Evolutionary conservation across 2,888 invertebrate genomes (phyloP), one percentile per base, ranked within the genome.

Genomic region (Leptura quadrifasciata): DNA sequence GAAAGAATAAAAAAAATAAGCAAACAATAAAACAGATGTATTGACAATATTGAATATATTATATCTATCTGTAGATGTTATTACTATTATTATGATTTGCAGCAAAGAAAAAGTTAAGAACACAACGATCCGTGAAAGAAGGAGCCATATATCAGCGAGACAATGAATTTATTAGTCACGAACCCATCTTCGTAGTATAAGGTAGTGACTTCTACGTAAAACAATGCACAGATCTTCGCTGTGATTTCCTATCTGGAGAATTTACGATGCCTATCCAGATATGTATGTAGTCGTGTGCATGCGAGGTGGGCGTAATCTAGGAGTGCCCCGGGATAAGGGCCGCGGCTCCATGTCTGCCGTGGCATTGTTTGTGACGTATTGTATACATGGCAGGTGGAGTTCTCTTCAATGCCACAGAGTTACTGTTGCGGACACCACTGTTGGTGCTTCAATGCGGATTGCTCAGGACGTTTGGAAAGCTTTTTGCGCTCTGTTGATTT

Each of bases 91-190:
- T 54, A 63, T 63, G 61, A 63, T 63, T 63, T 63, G 35, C 31
- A n/a, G 58, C 4, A 63, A 31, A 31, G 35, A 35, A 31, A 31
- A n/a, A 54, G 15, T 54, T 54, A 8, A 18, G 18, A 18, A 54
- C 1, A 54, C 54, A 54, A 17, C 17, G 17, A 18, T 15, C 9
- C n/a, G 9, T 17, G 61, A 63, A 63, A 63, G 35, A 39, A 57
- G 21, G 35, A 60, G 58, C 39, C 58, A n/a, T 69, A 58, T 39
- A 69, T 58, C 60, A 69, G 39, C 69, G 20, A 35, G 12, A 17
- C 58, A 58, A 21, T 60, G 47, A 58, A 69, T 69, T 69, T 69
- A 69, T 69, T 69, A 60, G 58, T 69, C 69, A 69, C 69, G 69
- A 69, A 60, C 6, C 31, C 58, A 47, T 69, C 69, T 58, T 24